Evolutionary conservation across 2,797 vertebrate genomes (phyloP).

Genomic region (Ispidina picta): DNA sequence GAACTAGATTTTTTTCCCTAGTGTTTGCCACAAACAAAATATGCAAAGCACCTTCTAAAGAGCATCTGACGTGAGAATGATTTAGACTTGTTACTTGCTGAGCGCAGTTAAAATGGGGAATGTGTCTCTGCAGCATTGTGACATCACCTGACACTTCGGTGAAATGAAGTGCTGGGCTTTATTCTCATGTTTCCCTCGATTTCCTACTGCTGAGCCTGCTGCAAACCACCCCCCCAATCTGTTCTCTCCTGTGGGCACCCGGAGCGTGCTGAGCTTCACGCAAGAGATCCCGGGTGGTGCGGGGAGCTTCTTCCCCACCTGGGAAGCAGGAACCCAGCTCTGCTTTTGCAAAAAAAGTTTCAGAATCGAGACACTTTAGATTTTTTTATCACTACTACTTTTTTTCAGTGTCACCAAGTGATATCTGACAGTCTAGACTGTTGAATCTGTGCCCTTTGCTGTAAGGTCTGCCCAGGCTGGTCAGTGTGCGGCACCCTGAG

Average conservation of each 20-base stretch:
- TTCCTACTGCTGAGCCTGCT: not conserved
- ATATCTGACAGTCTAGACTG: not conserved
- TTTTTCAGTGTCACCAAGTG: not conserved
- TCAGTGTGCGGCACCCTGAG: rapidly evolving
- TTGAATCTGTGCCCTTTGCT: not conserved
- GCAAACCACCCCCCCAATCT: not conserved
- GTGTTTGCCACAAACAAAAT: not conserved
- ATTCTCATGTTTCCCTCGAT: rapidly evolving
- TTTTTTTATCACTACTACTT: not conserved
- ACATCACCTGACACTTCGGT: not conserved
- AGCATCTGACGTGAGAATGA: conserved; percentile 14
- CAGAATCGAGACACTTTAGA: not conserved
- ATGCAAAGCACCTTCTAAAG: not conserved
- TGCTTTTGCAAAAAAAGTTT: not conserved
- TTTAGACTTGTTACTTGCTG: not conserved
- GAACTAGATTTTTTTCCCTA: not conserved
- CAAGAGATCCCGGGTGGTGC: not conserved
- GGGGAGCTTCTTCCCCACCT: rapidly evolving
- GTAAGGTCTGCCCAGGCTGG: rapidly evolving
- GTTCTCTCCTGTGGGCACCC: not conserved
- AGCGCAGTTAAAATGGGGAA: not conserved
- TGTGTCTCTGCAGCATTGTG: not conserved
- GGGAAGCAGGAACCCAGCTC: not conserved
- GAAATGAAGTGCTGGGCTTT: not conserved
- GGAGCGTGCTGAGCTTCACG: rapidly evolving